These are phyloP conservation scores for Tragelaphus strepsiceros DNA, from an alignment of 2,113 vertebrate species.

Conservation along the genomic window DNA sequence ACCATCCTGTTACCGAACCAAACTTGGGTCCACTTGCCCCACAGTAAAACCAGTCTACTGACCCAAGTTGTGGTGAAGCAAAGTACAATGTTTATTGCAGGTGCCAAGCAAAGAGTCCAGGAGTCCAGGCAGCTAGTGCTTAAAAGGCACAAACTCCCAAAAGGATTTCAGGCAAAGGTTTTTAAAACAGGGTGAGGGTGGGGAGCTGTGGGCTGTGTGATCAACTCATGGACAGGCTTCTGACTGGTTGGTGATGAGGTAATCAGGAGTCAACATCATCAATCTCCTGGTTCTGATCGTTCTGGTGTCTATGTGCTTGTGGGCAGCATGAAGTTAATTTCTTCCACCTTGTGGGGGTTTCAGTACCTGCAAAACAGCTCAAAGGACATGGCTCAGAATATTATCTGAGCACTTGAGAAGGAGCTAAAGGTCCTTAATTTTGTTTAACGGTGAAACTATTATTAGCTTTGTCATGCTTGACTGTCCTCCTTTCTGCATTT, in stretches of 20 bases:
- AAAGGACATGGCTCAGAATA: not conserved
- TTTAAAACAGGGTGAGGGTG: not conserved
- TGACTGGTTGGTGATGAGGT: not conserved
- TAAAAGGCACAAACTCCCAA: not conserved
- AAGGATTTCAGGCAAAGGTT: not conserved
- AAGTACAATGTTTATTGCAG: not conserved
- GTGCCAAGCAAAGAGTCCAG: not conserved
- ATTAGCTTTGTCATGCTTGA: not conserved
- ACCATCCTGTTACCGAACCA: not conserved
- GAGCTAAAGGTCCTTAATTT: not conserved
- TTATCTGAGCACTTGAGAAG: not conserved
- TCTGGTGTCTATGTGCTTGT: not conserved
- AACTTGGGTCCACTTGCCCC: not conserved
- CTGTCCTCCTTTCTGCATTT: not conserved
- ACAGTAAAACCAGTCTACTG: not conserved
- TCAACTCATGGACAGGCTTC: not conserved
- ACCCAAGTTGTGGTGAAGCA: not conserved
- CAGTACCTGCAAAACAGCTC: not conserved
- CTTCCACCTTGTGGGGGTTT: not conserved
- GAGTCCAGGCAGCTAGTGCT: not conserved
- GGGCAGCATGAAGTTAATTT: not conserved
- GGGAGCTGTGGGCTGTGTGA: not conserved
- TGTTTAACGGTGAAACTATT: not conserved
- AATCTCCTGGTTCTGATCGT: not conserved
- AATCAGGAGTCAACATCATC: not conserved